A percentile compares a stretch with the other conserved stretches of the same genome.
Conservation (phyloP, 53 echinoderm and acorn worm species). For the Holothuria scabra region DNA sequence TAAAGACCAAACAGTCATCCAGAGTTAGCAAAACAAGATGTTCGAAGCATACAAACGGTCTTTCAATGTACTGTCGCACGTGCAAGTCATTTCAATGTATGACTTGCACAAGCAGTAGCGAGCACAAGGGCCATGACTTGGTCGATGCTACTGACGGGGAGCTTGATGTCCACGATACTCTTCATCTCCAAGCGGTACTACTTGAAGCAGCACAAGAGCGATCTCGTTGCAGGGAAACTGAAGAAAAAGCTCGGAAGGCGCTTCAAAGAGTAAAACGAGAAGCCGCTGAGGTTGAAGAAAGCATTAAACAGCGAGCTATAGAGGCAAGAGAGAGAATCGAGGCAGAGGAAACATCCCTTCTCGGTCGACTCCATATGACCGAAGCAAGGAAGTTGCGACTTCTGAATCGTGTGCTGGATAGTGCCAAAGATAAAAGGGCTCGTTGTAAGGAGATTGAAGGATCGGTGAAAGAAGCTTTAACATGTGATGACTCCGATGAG, state of each 20-base stretch:
- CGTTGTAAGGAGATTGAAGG: constrained; percentile 29
- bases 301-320: constrained; percentile 17
- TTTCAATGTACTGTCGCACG: constrained; percentile 38
- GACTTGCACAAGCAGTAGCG: constrained; percentile 18
- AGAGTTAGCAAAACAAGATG: constrained; percentile 35
- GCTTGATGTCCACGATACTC: constrained; percentile 43
- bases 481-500: not conserved
- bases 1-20: not conserved
- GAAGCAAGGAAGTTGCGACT: constrained; percentile 23
- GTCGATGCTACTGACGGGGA: constrained; percentile 34
- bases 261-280: constrained; percentile 27
- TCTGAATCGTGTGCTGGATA: constrained; percentile 17
- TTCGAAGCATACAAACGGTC: constrained; percentile 18
- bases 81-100: constrained; percentile 34
- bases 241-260: constrained; percentile 9
- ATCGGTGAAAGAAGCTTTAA: constrained; percentile 21
- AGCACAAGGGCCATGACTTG: constrained; percentile 35
- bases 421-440: constrained; percentile 3
- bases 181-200: constrained; percentile 31
- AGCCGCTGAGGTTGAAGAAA: constrained; percentile 15
- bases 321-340: constrained; percentile 19
- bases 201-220: constrained; percentile 36
- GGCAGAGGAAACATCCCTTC: constrained; percentile 5
- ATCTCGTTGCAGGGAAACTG: constrained; percentile 20
- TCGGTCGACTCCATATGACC: constrained; percentile 31